Base-by-base conservation (phyloP, 2,888 invertebrate species). In the Eledona agricola region DNA sequence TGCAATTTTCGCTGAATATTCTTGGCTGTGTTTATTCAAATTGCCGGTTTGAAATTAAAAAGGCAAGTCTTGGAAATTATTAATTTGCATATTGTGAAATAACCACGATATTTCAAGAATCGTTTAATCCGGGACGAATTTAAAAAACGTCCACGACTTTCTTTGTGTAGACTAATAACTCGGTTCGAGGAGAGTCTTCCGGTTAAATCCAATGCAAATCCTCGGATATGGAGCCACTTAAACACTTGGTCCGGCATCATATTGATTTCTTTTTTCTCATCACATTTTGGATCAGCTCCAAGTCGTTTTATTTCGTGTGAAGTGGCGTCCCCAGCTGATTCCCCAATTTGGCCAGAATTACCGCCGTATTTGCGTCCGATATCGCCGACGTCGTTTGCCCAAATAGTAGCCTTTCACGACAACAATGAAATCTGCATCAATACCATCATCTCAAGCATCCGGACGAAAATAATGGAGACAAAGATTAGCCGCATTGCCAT, bases 271-370 rank as follows among this genome's bases (percentile, higher is more conserved):
- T 47, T 58, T 55, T 59, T 60, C 34, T 40, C 7, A 19, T 6
- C 28, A 52, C 53, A 17, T 46, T 15, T 60, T 64, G 64, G 65
- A 60, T 31, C 37, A 23, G 23, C 25, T 62, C 65, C 65, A 65
- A 64, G 49, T 51, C 40, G 43, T 37, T 61, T 57, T 61, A 62
- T 64, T 59, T 60, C 55, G 59, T 56, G 55, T 54, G 59, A 62
- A 63, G 54, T 49, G 45, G 46, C 53, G 47, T 51, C 56, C 50
- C 45, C 49, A 43, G 35, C 51, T 35, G 46, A 53, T 55, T 50
- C 38, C 38, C 51, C 57, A 35, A 59, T 61, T 52, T 51, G 40
- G 40, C 47, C 40, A 25, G 35, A 51, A 59, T 43, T 38, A 55
- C 58, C 54, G 56, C 58, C 57, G 50, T 51, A 54, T 56, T 54